A percentile compares a stretch with the other conserved stretches of the same genome.
phyloP scores from a whole-genome alignment of 2,888 invertebrate species.

The Lomographa bimaculata region DNA sequence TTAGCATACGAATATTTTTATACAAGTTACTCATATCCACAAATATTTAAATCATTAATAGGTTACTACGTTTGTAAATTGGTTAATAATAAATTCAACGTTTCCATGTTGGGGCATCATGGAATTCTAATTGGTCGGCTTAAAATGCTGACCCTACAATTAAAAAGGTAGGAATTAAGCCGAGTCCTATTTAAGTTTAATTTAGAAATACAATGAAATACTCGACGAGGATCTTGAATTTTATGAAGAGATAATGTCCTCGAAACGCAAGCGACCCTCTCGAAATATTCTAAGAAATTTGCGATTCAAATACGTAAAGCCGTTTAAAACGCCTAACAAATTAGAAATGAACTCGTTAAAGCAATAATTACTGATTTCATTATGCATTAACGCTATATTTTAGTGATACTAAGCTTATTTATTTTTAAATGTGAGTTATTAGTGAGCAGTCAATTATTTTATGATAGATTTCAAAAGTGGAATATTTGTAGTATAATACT shows the following conservation, averaged over 20 bases:
- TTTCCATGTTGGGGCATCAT: conserved; percentile 6
- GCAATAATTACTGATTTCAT: conserved; percentile 81
- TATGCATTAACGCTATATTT: conserved; percentile 66
- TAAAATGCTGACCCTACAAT: conserved; percentile 29
- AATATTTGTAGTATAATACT: no score
- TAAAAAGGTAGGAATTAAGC: conserved; percentile 38
- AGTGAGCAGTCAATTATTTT: no score
- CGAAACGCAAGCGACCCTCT: conserved; percentile 77
- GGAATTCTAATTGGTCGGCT: conserved; percentile 16
- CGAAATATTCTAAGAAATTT: conserved; percentile 83
- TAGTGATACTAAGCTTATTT: conserved; percentile 25
- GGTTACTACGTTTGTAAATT: no score
- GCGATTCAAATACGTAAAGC: conserved; percentile 83
- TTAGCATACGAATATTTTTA: no score
- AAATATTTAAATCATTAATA: no score
- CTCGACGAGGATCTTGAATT: conserved; percentile 76
- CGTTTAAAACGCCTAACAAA: conserved; percentile 84
- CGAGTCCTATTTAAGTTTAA: conserved; percentile 59
- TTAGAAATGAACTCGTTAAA: conserved; percentile 81
- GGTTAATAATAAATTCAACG: conserved; percentile 12
- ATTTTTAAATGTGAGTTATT: no score
- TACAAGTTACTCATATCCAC: no score
- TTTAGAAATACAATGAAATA: conserved; percentile 74
- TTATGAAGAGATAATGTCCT: conserved; percentile 82
- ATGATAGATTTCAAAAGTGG: no score